These are phyloP conservation scores for Callinectes sapidus DNA, from an alignment of 2,888 invertebrate species.

Conservation along the genomic window DNA sequence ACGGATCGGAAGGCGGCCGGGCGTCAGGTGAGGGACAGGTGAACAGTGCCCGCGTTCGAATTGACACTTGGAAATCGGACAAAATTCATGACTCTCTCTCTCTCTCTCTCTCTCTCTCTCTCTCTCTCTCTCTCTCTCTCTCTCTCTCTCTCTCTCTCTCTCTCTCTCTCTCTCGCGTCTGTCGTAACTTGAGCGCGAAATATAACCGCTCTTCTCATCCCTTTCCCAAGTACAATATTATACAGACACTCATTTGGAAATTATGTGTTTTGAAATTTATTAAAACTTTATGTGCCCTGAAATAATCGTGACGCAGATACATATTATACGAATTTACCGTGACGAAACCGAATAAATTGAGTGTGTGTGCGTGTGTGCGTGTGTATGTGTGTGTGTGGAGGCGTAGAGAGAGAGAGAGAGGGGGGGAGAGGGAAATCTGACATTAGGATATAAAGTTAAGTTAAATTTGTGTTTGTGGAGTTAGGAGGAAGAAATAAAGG, in stretches of 20 bases:
- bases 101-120: background rate
- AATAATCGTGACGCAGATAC: conserved; percentile 1
- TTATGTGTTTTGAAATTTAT: background rate
- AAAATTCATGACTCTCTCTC: conserved; percentile 2
- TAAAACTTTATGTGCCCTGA: background rate
- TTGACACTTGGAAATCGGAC: conserved; percentile 51
- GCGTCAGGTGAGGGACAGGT: conserved; percentile 41
- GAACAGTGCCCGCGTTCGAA: conserved; percentile 41
- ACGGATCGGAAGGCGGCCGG: conserved; percentile 11
- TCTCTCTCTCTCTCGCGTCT: background rate
- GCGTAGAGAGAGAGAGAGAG: background rate
- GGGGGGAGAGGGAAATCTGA: background rate
- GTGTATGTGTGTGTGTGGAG: background rate
- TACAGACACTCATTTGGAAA: background rate
- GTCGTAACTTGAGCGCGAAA: background rate
- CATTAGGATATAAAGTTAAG: background rate
- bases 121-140: conserved; percentile 24
- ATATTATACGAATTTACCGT: background rate
- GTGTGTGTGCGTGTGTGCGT: background rate
- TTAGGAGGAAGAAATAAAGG: background rate
- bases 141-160: conserved; percentile 25
- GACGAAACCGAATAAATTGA: background rate
- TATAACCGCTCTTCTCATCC: background rate
- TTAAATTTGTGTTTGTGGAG: background rate
- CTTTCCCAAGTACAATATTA: background rate